Base-by-base conservation (phyloP, 1,140 invertebrate genomes). In the Pentalonia nigronervosa region DNA sequence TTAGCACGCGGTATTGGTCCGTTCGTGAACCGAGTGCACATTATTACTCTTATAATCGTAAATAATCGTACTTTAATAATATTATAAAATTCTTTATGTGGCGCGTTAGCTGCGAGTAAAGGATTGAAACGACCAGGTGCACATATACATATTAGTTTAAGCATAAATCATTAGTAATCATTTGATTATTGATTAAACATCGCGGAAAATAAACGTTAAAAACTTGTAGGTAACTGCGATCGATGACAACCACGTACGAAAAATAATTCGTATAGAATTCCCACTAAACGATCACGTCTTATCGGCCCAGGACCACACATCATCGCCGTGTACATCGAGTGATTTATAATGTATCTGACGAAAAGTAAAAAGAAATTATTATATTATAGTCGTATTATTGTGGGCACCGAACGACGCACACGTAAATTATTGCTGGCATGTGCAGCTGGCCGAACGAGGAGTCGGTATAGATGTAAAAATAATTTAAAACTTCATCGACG, bases 271-370 rank as follows among this genome's bases (percentile, higher is more conserved):
- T 76, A 30, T n/a, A 17, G 11, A 47, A 86, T 86, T 30, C 41
- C 30, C 7, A 9, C 45, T 36, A 53, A 89, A 53, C n/a, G 17
- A 56, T 53, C 87, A 30, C 30, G 86, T 89, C 47, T 88, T 56
- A 89, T 56, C 87, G 50, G 25, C 48, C 47, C 17, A 56, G 56
- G 90, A 91, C 90, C 90, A 91, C 90, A 91, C 90, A 76, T 36
- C 45, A 45, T 90, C 34, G 76, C 34, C 34, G n/a, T 47, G 41
- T 86, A 47, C 30, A 47, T 86, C 17, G 90, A 76, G 41, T 91
- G 90, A 91, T 91, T 91, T 91, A 76, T 91, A 50, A 76, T 76
- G n/a, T n/a, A 76, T 76, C 60, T n/a, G 60, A 76, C 60, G 30
- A 67, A 67, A 67, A 53, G 50, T n/a, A 76, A 76, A 76, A 76